Evolutionary conservation across 2,797 vertebrate species (phyloP), one percentile per base, ranked within the genome.

Genomic region (Anas flavirostris): DNA sequence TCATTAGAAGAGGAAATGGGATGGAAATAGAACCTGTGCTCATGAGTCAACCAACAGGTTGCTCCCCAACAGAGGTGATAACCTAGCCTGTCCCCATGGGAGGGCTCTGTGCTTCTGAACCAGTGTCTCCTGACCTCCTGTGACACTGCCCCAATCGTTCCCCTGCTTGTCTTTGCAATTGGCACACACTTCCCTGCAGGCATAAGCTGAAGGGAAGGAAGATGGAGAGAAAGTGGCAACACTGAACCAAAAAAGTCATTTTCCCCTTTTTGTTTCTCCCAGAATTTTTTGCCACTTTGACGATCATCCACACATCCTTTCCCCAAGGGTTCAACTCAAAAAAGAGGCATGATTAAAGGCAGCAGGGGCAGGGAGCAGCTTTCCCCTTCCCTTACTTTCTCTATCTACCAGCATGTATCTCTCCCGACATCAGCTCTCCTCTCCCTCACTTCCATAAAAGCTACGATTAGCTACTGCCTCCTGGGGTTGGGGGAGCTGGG

Each of bases 241-340:
- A 69, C 0, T 5, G 6, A 33, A 11, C 31, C 50, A 7, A 15
- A 58, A 33, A 13, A 8, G 5, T 2, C 6, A 2, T 10, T 64
- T 48, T 74, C 26, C 31, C 22, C 8, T 18, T 44, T 70, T 66
- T 56, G 25, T 28, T 78, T 58, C 39, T 62, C 21, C 13, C 4
- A 3, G 4, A 6, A 1, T 18, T 60, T 16, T 37, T 66, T 28
- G 9, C 6, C 16, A 37, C 19, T 64, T 48, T 17, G 26, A 26
- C 44, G 16, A 67, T n/a, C 68, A 53, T 19, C 35, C 26, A 59
- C 17, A 15, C 21, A 66, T 28, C 44, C 10, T 0, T 0, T 10
- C 46, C 37, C 39, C 16, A 53, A 53, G 26, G 2, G 10, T 21
- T 22, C 33, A 77, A 31, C 37, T 41, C 22, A 31, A 22, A 35